These are phyloP conservation scores for Synchiropus splendidus DNA, from an alignment of 2,113 vertebrate genomes.

Conservation along the genomic window DNA sequence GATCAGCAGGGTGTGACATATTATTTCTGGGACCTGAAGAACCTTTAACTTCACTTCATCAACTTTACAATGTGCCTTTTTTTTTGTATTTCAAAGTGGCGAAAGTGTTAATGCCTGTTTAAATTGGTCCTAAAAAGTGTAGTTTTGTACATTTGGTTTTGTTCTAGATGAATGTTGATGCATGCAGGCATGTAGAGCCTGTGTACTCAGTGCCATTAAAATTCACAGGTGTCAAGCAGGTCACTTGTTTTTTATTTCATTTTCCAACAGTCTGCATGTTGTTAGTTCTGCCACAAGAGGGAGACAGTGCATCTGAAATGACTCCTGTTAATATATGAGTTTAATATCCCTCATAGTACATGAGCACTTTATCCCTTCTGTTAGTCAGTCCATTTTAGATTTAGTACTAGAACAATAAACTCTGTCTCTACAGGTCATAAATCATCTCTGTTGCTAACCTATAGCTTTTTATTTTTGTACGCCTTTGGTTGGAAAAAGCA, in stretches of 20 bases:
- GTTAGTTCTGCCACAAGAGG: slow-evolving; percentile 31
- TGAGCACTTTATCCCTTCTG: no score
- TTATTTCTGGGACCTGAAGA: no score
- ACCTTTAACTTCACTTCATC: no score
- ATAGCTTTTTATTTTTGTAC: no score
- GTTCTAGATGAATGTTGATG: slow-evolving; percentile 22
- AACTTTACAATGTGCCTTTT: no score
- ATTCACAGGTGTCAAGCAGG: slow-evolving; percentile 26
- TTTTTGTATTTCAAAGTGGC: slow-evolving; percentile 21
- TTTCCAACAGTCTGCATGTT: neutral
- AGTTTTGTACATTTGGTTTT: slow-evolving; percentile 40
- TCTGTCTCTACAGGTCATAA: no score
- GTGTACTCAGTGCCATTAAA: slow-evolving; percentile 55
- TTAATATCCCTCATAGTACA: no score
- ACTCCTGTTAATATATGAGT: no score
- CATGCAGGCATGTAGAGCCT: slow-evolving; percentile 60
- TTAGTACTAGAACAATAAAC: no score
- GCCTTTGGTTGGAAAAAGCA: no score
- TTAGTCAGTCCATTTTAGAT: no score
- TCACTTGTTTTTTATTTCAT: neutral
- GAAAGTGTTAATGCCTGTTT: slow-evolving; percentile 13
- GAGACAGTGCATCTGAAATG: slow-evolving; percentile 8
- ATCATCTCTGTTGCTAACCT: no score
- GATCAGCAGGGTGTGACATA: neutral
- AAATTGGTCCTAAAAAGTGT: slow-evolving; percentile 12